Evolutionary conservation across 2,113 vertebrate genomes (phyloP).

Genomic region (Ailuropoda melanoleuca): DNA sequence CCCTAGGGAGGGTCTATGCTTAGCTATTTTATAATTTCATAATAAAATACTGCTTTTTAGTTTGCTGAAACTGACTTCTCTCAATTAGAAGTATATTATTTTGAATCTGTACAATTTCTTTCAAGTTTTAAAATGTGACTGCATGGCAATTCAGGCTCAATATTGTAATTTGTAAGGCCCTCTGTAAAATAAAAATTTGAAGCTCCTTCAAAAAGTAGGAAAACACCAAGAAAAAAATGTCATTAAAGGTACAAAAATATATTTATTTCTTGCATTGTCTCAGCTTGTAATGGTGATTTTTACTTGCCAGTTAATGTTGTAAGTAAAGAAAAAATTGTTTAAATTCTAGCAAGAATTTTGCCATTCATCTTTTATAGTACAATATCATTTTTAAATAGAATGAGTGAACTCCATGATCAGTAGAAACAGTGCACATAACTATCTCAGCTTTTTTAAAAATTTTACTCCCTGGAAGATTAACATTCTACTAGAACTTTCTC

Average conservation of each 20-base stretch:
- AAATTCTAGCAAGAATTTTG: not conserved
- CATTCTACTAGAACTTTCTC: not conserved
- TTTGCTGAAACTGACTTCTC: not conserved
- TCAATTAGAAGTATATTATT: not conserved
- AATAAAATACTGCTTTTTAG: not conserved
- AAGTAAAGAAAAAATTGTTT: not conserved
- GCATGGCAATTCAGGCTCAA: not conserved
- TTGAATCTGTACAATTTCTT: not conserved
- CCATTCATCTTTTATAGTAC: not conserved
- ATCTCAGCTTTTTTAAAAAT: not conserved
- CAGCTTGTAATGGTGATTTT: not conserved
- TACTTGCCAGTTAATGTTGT: not conserved
- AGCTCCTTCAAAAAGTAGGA: not conserved
- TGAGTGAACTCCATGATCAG: not conserved
- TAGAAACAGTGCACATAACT: accelerated
- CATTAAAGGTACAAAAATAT: not conserved
- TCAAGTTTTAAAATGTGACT: not conserved
- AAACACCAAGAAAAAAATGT: not conserved
- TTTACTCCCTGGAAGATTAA: not conserved
- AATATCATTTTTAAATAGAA: not conserved
- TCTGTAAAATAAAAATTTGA: not conserved
- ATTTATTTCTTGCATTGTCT: not conserved
- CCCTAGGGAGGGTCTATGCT: not conserved
- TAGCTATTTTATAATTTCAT: not conserved
- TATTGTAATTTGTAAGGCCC: not conserved